These are phyloP conservation scores for Euproctis similis DNA, from an alignment of 2,888 invertebrate genomes.

Conservation along the genomic window DNA sequence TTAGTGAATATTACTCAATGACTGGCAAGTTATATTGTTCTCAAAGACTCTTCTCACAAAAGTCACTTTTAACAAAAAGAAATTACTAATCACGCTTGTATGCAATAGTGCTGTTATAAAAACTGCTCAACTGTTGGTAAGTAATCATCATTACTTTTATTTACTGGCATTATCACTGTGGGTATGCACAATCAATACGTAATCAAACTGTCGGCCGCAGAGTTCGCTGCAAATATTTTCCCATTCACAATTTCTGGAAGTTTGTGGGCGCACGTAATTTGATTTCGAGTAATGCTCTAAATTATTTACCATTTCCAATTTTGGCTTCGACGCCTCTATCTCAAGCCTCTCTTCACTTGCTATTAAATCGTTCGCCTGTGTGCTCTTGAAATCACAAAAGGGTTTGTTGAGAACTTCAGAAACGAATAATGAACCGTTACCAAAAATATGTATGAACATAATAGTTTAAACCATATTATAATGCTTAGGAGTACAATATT, in stretches of 20 bases:
- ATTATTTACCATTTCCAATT: conserved; percentile 35
- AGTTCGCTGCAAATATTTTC: conserved; percentile 41
- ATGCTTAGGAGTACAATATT: too few relatives aligned
- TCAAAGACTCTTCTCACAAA: too few relatives aligned
- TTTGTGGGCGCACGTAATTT: conserved; percentile 24
- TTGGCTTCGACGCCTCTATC: conserved; percentile 16
- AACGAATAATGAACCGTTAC: too few relatives aligned
- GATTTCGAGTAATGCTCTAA: conserved; percentile 38
- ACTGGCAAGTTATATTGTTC: too few relatives aligned
- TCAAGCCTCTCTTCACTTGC: conserved; percentile 14
- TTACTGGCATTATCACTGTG: conserved; percentile 13
- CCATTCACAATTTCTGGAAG: conserved; percentile 33
- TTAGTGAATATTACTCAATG: too few relatives aligned
- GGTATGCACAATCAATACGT: conserved; percentile 43
- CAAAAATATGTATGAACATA: too few relatives aligned
- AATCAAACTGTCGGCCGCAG: conserved; percentile 48
- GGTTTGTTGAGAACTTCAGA: conserved; percentile 7
- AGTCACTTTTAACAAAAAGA: too few relatives aligned
- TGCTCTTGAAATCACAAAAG: conserved; percentile 4
- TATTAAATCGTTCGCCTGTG: conserved; percentile 6
- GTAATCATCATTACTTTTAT: too few relatives aligned
- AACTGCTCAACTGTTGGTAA: too few relatives aligned
- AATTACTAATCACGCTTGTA: too few relatives aligned
- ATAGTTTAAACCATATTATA: too few relatives aligned
- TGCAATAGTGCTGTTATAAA: too few relatives aligned